Evolutionary conservation across 2,797 vertebrate genomes (phyloP).

Genomic region (Acanthurus tractus): DNA sequence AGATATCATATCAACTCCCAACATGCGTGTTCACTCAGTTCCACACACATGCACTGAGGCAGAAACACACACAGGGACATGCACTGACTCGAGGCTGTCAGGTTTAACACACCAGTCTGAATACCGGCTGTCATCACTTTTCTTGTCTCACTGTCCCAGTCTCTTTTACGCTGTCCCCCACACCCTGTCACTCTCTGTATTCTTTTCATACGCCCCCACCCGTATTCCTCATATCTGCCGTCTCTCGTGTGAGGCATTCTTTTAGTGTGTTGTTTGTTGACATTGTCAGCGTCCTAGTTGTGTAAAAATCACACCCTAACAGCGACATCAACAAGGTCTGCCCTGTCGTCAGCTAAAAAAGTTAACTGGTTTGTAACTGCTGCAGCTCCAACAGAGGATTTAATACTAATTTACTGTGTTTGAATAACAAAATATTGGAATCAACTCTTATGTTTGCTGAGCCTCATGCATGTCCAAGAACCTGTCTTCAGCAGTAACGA

Average conservation of each 20-base stretch:
- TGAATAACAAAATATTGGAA: not conserved
- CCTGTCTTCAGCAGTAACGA: not conserved
- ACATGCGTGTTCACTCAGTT: conserved; percentile 1
- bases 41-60: not conserved
- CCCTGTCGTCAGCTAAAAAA: conserved; percentile 25
- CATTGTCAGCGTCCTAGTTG: conserved; percentile 41
- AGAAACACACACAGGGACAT: conserved; percentile 14
- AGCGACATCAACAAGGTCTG: conserved; percentile 41
- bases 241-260: conserved; percentile 53
- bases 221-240: conserved; percentile 36
- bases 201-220: conserved; percentile 47
- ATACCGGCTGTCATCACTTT: conserved; percentile 58
- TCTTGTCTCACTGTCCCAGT: conserved; percentile 45
- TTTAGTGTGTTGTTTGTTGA: conserved; percentile 48
- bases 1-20: conserved; percentile 2
- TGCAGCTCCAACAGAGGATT: not conserved
- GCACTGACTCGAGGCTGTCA: conserved; percentile 42
- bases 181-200: conserved; percentile 48
- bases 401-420: not conserved
- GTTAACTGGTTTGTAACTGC: conserved; percentile 16
- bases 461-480: not conserved
- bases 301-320: conserved; percentile 59
- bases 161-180: conserved; percentile 56
- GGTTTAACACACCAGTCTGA: conserved; percentile 55
- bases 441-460: not conserved